Evolutionary conservation across 2,797 vertebrate genomes (phyloP), one percentile per base, ranked within the genome.

Genomic region (Garrulus glandarius): DNA sequence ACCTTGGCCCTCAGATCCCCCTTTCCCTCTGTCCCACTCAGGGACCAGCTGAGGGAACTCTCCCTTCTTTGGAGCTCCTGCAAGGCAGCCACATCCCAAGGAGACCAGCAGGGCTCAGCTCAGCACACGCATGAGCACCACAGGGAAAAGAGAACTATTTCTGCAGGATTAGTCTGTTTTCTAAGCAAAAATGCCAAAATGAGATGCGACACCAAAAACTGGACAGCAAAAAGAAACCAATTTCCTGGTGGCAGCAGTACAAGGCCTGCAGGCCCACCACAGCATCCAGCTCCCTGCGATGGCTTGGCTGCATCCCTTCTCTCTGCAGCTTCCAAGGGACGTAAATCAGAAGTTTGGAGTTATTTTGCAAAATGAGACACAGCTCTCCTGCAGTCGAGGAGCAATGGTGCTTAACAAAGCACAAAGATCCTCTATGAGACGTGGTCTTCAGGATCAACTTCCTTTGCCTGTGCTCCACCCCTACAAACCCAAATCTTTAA

Each of bases 391-490:
- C 18, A 88, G 50, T 12, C 0, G 0, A 50, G n/a, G 30, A 70
- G 26, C 3, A 49, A 69, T 1, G 0, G 8, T 2, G 57, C 26
- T 63, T 26, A 34, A 11, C 6, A 21, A 63, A 74, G 81, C 65
- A 56, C 37, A 27, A 30, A 78, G 49, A 18, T 47, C 41, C 44
- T 19, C 5, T 29, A 4, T 53, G 19, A 19, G n/a, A 64, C 13
- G 8, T 27, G 26, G 27, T 26, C n/a, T 49, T 61, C 56, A 64
- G 63, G 49, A 74, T 67, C 26, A 7, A 23, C 89, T 89, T 90
- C 72, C 49, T 85, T 57, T 61, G n/a, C 74, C 59, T 50, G 27
- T 7, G 41, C 53, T 92, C 93, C 93, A 81, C 21, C 67, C 72
- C 68, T 70, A 56, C 23, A 29, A 57, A 60, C 39, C 44, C 82